phyloP scores from a whole-genome alignment of 2,888 invertebrate species.

The Enoplolaimus lenunculus region DNA sequence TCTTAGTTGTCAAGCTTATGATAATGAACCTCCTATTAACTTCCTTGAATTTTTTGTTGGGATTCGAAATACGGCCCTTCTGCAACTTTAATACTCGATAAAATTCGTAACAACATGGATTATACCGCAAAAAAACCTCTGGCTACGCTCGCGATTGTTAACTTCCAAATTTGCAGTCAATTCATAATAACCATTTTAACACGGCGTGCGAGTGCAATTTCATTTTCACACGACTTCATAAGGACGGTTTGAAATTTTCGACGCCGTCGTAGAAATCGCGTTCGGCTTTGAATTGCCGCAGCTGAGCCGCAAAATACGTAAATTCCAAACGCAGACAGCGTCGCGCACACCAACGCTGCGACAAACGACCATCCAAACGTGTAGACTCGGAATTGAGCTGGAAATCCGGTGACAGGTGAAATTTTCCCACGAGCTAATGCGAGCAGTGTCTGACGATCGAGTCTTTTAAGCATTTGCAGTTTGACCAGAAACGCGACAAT shows the following conservation, averaged over 20 bases:
- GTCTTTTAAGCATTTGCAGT: not conserved
- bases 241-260: constrained; percentile 13
- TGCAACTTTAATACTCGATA: no score
- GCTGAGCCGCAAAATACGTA: constrained; percentile 6
- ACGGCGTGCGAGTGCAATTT: constrained; percentile 17
- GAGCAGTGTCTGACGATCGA: not conserved
- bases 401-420: not conserved
- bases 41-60: no score
- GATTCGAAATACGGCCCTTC: no score
- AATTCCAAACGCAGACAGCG: constrained; percentile 7
- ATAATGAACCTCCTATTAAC: no score
- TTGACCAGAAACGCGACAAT: not conserved
- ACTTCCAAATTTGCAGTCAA: no score
- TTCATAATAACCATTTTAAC: constrained; percentile 19
- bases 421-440: not conserved
- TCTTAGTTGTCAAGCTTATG: no score
- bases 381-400: not conserved
- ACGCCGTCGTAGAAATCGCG: not conserved
- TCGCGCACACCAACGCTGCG: constrained; percentile 13
- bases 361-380: constrained; percentile 20
- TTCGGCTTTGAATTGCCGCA: not conserved
- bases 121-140: no score
- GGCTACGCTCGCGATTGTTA: no score
- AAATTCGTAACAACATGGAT: no score
- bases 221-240: constrained; percentile 17